Evolutionary conservation across 2,113 vertebrate species (phyloP).

Genomic region (Synchiropus splendidus): DNA sequence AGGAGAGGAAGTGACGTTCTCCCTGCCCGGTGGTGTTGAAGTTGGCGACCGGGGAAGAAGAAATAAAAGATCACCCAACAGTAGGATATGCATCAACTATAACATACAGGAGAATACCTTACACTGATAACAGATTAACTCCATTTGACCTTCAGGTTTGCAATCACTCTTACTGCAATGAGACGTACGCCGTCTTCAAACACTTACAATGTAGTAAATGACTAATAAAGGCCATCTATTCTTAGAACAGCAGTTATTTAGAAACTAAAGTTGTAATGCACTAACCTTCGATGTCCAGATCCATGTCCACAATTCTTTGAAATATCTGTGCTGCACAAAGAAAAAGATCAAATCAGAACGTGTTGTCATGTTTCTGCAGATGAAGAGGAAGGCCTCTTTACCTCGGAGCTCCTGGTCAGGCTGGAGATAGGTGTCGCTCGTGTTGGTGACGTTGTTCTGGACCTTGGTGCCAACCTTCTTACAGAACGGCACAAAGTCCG

Average conservation of each 20-base stretch:
- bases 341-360: neutral
- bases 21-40: too few species aligned
- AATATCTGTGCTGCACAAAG: slow-evolving; percentile 70
- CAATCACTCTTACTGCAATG: accelerated
- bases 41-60: too few species aligned
- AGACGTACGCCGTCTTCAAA: neutral
- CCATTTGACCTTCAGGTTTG: too few species aligned
- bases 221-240: neutral
- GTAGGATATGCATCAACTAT: too few species aligned
- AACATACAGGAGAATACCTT: too few species aligned
- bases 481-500: slow-evolving; percentile 12
- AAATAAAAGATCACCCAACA: too few species aligned
- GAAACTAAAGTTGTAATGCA: too few species aligned
- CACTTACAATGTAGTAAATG: neutral
- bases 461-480: slow-evolving; percentile 9
- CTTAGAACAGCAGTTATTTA: neutral
- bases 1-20: too few species aligned
- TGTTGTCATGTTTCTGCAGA: neutral
- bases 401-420: slow-evolving; percentile 50
- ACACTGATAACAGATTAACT: too few species aligned
- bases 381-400: slow-evolving; percentile 1
- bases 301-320: slow-evolving; percentile 49
- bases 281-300: slow-evolving; percentile 75
- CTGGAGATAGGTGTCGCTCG: slow-evolving; percentile 21
- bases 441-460: slow-evolving; percentile 6